A percentile compares a stretch with the other conserved stretches of the same genome.
Evolutionary conservation across 2,888 invertebrate species (phyloP).

Genomic region (Tetragnatha montana): DNA sequence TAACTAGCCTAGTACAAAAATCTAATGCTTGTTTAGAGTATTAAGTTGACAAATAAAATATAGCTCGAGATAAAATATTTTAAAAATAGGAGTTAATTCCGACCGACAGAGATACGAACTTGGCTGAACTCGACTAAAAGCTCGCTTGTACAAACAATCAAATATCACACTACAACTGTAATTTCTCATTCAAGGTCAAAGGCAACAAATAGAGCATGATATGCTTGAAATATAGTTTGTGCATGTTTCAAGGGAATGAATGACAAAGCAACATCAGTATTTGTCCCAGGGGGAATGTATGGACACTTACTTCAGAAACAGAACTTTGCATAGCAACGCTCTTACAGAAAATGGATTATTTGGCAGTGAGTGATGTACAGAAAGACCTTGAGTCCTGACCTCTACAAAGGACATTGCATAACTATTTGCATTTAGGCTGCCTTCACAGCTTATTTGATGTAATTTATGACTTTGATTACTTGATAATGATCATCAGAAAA

Average conservation of each 20-base stretch:
- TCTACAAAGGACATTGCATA: too few species aligned
- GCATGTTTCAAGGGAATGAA: constrained; percentile 66
- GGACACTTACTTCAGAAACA: constrained; percentile 40
- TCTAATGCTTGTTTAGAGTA: not conserved
- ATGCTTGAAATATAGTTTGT: constrained; percentile 69
- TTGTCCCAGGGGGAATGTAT: constrained; percentile 58
- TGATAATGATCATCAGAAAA: too few species aligned
- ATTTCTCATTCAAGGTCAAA: constrained; percentile 64
- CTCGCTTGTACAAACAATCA: constrained; percentile 50
- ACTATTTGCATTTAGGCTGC: too few species aligned
- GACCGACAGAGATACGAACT: not conserved
- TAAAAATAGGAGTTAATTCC: not conserved
- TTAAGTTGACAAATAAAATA: not conserved
- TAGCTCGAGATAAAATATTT: not conserved
- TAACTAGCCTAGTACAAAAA: too few species aligned
- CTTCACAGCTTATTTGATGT: too few species aligned
- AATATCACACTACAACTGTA: constrained; percentile 46
- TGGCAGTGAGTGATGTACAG: constrained; percentile 54
- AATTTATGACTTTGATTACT: too few species aligned
- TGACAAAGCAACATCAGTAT: constrained; percentile 64
- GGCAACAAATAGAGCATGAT: constrained; percentile 70
- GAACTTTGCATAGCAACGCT: constrained; percentile 51
- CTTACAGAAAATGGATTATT: constrained; percentile 52
- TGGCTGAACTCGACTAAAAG: constrained; percentile 25
- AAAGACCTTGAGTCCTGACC: too few species aligned